Base-by-base conservation (phyloP, 92 coral and sea anemone genomes). In the Bergia puertoricense region DNA sequence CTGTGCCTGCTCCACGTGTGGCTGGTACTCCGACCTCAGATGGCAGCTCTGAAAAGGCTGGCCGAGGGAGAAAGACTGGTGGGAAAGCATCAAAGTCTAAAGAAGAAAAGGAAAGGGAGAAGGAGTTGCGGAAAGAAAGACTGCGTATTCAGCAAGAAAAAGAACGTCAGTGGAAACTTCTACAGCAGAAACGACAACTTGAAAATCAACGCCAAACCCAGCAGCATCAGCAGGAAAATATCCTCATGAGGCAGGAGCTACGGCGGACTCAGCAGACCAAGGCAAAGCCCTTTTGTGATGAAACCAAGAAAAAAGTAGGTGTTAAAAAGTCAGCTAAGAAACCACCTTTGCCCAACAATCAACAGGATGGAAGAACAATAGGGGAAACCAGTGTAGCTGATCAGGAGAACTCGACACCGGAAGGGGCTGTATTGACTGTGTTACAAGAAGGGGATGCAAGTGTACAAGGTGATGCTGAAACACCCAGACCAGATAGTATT, bases 131-230 rank as follows among this genome's bases (percentile, higher is more conserved):
- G 66, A 96, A 97, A 74, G 95, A 95, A 81, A 94, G 93, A 79
- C 90, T 95, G 39, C 90, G 90, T 30, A 88, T 97, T 88, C 98
- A 96, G 89, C 99, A 97, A 48, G 98, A 95, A 85, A 94, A 96
- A 45, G 99, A 97, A 77, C 90, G 98, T 0, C 98, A 97, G 81
- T 97, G 99, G 99, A 97, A 97, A 89, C 84, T 95, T 45, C 92
- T 97, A n/a, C 99, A 97, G 84, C 99, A 97, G 74, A 92, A 92
- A 88, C 91, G 99, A 39, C 98, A 96, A 22, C 93, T 95, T 23
- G 99, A 97, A 81, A 95, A 93, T 62, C 97, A 96, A 83, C 93
- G 96, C 66, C 98, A 95, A 89, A 96, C 96, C 22, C 99, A 92
- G 72, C 98, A 97, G 85, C 95, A 94, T 81, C 99, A 97, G 57